phyloP scores from a whole-genome alignment of 2,113 vertebrate genomes.

The Eublepharis macularius region DNA sequence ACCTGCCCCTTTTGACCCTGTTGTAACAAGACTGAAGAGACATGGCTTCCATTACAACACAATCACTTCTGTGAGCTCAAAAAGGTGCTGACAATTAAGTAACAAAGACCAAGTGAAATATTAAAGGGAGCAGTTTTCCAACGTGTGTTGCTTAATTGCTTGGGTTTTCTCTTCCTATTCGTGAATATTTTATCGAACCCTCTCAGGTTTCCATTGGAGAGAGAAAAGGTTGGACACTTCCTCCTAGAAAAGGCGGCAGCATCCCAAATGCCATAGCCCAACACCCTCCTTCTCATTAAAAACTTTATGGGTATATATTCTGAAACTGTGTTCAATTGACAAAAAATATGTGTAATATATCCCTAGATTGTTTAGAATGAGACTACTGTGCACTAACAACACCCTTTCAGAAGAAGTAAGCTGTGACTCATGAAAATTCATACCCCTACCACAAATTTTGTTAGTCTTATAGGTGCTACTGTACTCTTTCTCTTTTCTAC shows the following conservation, averaged over 20 bases:
- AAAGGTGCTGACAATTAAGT: slow-evolving; percentile 5
- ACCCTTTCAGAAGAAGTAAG: too few species aligned
- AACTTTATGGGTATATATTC: background rate
- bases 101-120: slow-evolving; percentile 66
- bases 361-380: background rate
- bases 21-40: accelerated
- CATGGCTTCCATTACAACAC: background rate
- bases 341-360: background rate
- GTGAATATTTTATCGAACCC: slow-evolving; percentile 57
- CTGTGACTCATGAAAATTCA: too few species aligned
- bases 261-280: background rate
- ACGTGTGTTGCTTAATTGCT: slow-evolving; percentile 60
- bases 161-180: slow-evolving; percentile 55
- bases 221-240: slow-evolving; percentile 24
- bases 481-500: too few species aligned
- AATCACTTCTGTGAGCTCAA: slow-evolving; percentile 8
- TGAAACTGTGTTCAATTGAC: background rate
- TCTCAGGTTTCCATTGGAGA: slow-evolving; percentile 42
- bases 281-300: background rate
- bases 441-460: too few species aligned
- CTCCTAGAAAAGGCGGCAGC: background rate
- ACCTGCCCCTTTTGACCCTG: background rate
- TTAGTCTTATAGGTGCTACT: too few species aligned
- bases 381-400: background rate
- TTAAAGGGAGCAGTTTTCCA: slow-evolving; percentile 53